phyloP scores from a whole-genome alignment of 2,888 invertebrate genomes.

The Drosophila paramelanica region DNA sequence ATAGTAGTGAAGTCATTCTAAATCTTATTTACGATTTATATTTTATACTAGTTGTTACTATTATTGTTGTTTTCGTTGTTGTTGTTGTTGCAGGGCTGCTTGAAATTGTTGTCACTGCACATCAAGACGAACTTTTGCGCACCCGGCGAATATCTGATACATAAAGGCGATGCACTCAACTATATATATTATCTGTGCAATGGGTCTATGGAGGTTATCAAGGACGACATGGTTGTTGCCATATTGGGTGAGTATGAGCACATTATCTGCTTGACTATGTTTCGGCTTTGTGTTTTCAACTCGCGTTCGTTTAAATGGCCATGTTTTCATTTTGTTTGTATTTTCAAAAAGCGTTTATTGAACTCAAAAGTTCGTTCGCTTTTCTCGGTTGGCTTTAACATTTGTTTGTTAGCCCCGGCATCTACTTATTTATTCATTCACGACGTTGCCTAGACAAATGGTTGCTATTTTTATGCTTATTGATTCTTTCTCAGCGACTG shows the following conservation, averaged over 20 bases:
- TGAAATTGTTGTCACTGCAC: constrained; percentile 95
- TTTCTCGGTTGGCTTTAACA: constrained; percentile 17
- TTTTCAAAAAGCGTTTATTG: constrained; percentile 56
- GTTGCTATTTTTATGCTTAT: constrained; percentile 78
- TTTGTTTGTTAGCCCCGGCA: constrained; percentile 44
- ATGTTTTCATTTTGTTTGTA: constrained; percentile 32
- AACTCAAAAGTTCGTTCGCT: constrained; percentile 73
- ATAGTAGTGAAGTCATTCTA: constrained; percentile 10
- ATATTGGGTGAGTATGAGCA: constrained; percentile 91
- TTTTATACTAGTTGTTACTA: constrained; percentile 4
- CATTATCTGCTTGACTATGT: background rate
- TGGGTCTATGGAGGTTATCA: constrained; percentile 98
- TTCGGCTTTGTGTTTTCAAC: constrained; percentile 33
- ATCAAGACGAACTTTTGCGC: constrained; percentile 98
- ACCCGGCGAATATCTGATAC: constrained; percentile 97
- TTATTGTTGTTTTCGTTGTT: constrained; percentile 7
- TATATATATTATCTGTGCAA: constrained; percentile 98
- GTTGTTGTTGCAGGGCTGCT: constrained; percentile 88
- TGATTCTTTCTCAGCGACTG: constrained; percentile 63
- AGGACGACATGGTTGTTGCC: constrained; percentile 98
- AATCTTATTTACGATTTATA: constrained; percentile 44
- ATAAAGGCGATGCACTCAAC: constrained; percentile 96
- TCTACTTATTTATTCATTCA: constrained; percentile 71
- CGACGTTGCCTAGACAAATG: constrained; percentile 73
- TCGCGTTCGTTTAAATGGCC: constrained; percentile 37